These are phyloP conservation scores for Oxycera nigricornis DNA, from an alignment of 2,888 invertebrate species.

Conservation along the genomic window DNA sequence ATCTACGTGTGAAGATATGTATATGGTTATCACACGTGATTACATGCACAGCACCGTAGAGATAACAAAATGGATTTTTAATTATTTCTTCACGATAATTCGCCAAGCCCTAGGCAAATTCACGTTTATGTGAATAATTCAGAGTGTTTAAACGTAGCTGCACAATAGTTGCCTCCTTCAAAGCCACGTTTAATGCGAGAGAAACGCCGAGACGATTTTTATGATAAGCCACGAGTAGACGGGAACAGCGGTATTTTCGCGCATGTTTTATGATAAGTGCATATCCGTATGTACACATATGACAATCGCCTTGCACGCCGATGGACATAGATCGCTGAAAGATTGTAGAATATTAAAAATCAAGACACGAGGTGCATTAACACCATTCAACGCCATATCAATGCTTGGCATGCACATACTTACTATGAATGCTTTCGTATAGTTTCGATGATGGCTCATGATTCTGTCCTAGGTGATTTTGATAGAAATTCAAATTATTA, in stretches of 20 bases:
- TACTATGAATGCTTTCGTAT: background rate
- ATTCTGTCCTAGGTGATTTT: too few relatives aligned
- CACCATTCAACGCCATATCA: constrained; percentile 44
- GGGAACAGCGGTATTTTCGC: background rate
- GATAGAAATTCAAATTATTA: too few relatives aligned
- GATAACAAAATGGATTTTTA: background rate
- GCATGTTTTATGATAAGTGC: too few relatives aligned
- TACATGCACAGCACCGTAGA: background rate
- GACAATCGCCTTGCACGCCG: background rate
- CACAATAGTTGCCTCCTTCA: background rate
- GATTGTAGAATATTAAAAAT: constrained; percentile 37
- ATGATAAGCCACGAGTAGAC: background rate
- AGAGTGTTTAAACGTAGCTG: background rate
- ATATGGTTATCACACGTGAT: background rate
- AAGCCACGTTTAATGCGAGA: background rate
- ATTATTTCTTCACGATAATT: constrained; percentile 2
- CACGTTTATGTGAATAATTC: background rate
- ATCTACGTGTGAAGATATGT: too few relatives aligned
- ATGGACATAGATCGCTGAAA: background rate
- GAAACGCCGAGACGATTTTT: background rate
- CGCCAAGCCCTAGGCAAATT: background rate
- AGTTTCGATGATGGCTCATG: background rate
- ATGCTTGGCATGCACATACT: background rate
- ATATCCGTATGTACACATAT: background rate
- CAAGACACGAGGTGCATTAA: constrained; percentile 44